phyloP scores from a whole-genome alignment of 2,113 vertebrate species.

The Acrocephalus arundinaceus region DNA sequence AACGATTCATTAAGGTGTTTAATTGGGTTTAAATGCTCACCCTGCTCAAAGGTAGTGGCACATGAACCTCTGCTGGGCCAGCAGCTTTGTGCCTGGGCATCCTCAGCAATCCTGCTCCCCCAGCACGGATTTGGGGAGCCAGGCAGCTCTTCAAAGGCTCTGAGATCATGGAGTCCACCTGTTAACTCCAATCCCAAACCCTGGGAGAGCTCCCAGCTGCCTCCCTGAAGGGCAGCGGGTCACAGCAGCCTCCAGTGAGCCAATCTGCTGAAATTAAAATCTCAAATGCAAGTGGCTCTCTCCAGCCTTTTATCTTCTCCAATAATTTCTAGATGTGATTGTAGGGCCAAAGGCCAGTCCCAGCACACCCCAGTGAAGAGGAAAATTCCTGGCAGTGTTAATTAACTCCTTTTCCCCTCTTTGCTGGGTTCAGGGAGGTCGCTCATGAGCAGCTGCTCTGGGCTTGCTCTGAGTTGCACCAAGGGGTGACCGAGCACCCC shows the following conservation, averaged over 20 bases:
- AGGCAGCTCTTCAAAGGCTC: neutral
- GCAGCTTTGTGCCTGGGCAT: neutral
- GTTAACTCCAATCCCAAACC: neutral
- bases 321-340: neutral
- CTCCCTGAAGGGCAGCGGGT: neutral
- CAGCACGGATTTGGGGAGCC: accelerated
- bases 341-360: neutral
- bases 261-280: neutral
- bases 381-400: neutral
- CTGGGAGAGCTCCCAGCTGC: neutral
- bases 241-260: neutral
- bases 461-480: neutral
- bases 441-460: neutral
- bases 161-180: accelerated
- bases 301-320: neutral
- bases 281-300: neutral
- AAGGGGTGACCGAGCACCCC: accelerated
- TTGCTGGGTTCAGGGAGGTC: neutral
- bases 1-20: neutral
- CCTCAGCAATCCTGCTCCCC: neutral
- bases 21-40: neutral
- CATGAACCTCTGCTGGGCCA: accelerated
- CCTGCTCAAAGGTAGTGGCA: neutral
- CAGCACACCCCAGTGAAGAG: neutral
- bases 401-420: neutral